A percentile compares a stretch with the other conserved stretches of the same genome.
Conservation (phyloP, 2,888 invertebrate genomes). For the Thymelicus acteon region DNA sequence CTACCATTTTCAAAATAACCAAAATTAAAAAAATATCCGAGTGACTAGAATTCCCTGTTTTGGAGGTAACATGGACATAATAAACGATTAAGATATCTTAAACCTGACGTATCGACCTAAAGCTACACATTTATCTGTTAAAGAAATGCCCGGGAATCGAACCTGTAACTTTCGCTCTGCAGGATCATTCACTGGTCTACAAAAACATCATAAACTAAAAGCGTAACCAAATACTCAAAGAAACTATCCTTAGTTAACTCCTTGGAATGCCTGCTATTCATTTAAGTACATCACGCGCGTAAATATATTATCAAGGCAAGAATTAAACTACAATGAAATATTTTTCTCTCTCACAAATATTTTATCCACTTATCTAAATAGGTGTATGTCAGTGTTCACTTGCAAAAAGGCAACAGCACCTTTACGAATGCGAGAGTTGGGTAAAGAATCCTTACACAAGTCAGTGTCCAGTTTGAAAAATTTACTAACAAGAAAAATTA, state of each 20-base stretch:
- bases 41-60: too few species aligned
- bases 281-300: slow-evolving; percentile 33
- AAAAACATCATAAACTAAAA: background rate
- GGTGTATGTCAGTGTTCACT: slow-evolving; percentile 35
- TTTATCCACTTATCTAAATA: slow-evolving; percentile 39
- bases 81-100: too few species aligned
- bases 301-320: slow-evolving; percentile 35
- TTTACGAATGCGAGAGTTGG: slow-evolving; percentile 32
- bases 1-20: too few species aligned
- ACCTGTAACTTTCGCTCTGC: too few species aligned
- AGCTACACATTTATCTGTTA: too few species aligned
- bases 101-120: too few species aligned
- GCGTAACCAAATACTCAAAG: slow-evolving; percentile 11
- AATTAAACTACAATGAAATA: slow-evolving; percentile 37
- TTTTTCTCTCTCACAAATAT: slow-evolving; percentile 38
- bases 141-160: too few species aligned
- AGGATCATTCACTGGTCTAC: too few species aligned
- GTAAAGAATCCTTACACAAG: slow-evolving; percentile 35
- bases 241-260: slow-evolving; percentile 18
- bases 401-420: slow-evolving; percentile 31
- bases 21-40: too few species aligned
- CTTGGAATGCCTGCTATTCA: slow-evolving; percentile 30
- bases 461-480: slow-evolving; percentile 35
- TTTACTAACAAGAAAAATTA: slow-evolving; percentile 38
- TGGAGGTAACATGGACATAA: too few species aligned